Evolutionary conservation across 2,888 invertebrate genomes (phyloP).

Genomic region (Erebia ligea): DNA sequence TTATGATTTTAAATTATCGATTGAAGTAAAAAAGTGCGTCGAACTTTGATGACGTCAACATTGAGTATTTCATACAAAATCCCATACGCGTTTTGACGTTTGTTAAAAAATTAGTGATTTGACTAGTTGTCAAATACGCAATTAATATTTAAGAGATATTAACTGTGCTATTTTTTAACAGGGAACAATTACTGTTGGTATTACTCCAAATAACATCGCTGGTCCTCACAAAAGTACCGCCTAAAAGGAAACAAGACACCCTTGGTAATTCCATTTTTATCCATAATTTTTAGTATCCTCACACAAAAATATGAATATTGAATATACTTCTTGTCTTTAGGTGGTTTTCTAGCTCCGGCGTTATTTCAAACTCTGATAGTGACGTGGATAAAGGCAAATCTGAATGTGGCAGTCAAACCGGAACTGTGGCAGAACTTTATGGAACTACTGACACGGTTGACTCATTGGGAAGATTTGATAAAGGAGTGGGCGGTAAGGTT

Average conservation of each 20-base stretch:
- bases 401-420: conserved; percentile 94
- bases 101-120: too few relatives aligned
- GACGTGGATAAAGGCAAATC: conserved; percentile 98
- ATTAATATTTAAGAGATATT: too few relatives aligned
- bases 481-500: conserved; percentile 95
- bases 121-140: too few relatives aligned
- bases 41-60: too few relatives aligned
- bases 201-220: conserved; percentile 95
- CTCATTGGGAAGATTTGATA: conserved; percentile 96
- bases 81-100: too few relatives aligned
- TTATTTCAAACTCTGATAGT: conserved; percentile 97
- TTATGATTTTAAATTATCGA: too few relatives aligned
- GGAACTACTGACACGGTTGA: conserved; percentile 92
- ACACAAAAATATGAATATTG: background rate
- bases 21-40: too few relatives aligned
- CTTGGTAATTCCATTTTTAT: conserved; percentile 71
- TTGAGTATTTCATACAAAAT: too few relatives aligned
- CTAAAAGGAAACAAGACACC: conserved; percentile 89
- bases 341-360: conserved; percentile 92
- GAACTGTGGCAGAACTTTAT: conserved; percentile 97
- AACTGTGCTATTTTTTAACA: conserved; percentile 55
- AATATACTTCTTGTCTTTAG: conserved; percentile 50
- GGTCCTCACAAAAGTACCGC: conserved; percentile 91
- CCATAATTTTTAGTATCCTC: background rate
- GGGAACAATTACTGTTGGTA: conserved; percentile 94